Conservation (phyloP, 1,140 invertebrate genomes). For the Camponotus floridanus region DNA sequence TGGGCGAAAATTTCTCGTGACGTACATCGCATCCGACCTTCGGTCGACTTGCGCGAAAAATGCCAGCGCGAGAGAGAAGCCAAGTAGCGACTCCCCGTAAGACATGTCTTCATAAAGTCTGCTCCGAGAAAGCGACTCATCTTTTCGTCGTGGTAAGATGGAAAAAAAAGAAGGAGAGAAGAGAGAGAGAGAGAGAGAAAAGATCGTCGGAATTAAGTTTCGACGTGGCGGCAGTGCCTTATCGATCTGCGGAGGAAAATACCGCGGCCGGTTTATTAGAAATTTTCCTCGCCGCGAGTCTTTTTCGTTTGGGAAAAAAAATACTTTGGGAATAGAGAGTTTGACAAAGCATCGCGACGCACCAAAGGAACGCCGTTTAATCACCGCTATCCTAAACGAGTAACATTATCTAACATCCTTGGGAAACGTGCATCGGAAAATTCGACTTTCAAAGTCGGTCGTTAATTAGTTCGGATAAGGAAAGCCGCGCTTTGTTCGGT, state of each 20-base stretch:
- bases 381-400: not conserved
- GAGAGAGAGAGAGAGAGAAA: not conserved
- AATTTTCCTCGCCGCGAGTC: constrained; percentile 16
- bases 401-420: not conserved
- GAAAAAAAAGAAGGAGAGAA: not conserved
- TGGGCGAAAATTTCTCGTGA: constrained; percentile 56
- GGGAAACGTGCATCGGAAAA: constrained; percentile 1
- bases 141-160: constrained; percentile 23
- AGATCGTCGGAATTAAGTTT: constrained; percentile 45
- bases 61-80: constrained; percentile 36
- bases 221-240: constrained; percentile 21
- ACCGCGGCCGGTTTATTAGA: constrained; percentile 33
- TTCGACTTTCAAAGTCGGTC: constrained; percentile 11
- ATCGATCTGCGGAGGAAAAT: constrained; percentile 42
- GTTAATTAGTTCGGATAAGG: constrained; percentile 24
- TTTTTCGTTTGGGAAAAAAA: not conserved
- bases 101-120: constrained; percentile 63
- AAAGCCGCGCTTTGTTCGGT: not conserved
- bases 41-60: constrained; percentile 46
- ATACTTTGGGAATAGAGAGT: not conserved
- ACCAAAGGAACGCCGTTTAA: not conserved
- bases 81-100: constrained; percentile 32
- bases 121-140: constrained; percentile 26
- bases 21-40: constrained; percentile 58
- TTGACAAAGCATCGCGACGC: not conserved